Evolutionary conservation across 1,140 invertebrate species (phyloP).

Genomic region (Heliconius hermathena): DNA sequence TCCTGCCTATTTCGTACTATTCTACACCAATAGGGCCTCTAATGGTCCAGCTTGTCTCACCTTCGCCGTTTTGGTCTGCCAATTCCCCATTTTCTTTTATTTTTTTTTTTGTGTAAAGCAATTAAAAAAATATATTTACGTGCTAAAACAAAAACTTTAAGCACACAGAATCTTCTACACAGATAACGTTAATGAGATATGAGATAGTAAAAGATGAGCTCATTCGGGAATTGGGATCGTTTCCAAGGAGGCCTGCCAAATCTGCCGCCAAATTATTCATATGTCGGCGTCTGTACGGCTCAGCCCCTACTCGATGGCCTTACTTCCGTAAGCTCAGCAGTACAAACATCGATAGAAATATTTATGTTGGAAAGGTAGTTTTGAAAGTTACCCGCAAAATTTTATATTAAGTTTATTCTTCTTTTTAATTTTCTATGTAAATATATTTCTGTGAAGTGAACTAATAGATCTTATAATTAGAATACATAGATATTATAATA

Average conservation of each 20-base stretch:
- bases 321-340: neutral
- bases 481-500: too few relatives aligned
- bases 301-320: neutral
- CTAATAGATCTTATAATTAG: too few relatives aligned
- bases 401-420: too few relatives aligned
- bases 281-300: constrained; percentile 27
- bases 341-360: neutral
- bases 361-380: neutral
- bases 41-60: too few relatives aligned
- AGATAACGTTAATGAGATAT: constrained; percentile 41
- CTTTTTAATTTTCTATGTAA: too few relatives aligned
- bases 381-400: too few relatives aligned
- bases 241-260: constrained; percentile 42
- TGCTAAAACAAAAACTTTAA: neutral
- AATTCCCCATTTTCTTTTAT: too few relatives aligned
- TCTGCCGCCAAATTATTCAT: constrained; percentile 41
- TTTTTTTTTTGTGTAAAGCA: neutral
- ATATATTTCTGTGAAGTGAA: too few relatives aligned
- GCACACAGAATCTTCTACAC: neutral
- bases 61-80: too few relatives aligned
- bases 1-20: too few relatives aligned
- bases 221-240: constrained; percentile 41
- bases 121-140: neutral
- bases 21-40: too few relatives aligned
- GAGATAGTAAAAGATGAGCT: constrained; percentile 41